These are phyloP conservation scores for Clarias fuscus DNA, from an alignment of 2,797 vertebrate species.

Conservation along the genomic window DNA sequence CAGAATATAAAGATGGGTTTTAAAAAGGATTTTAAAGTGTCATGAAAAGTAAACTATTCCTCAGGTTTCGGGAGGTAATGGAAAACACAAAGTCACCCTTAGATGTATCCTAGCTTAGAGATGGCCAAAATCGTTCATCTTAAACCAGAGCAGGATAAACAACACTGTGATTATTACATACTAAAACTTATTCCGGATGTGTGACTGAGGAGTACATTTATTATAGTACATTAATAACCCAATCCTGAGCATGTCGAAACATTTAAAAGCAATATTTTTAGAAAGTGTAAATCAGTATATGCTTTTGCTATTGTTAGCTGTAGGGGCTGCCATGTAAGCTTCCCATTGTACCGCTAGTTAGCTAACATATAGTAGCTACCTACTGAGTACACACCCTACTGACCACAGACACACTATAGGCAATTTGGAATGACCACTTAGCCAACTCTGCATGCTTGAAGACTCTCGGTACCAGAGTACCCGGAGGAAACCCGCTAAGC, in stretches of 20 bases:
- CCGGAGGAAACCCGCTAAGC: no score
- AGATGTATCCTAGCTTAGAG: background rate
- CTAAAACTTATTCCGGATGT: background rate
- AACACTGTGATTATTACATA: background rate
- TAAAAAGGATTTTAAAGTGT: background rate
- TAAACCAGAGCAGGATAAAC: background rate
- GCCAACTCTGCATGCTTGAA: no score
- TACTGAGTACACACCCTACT: no score
- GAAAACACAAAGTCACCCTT: background rate
- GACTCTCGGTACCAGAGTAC: no score
- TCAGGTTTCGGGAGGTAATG: background rate
- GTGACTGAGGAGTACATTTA: background rate
- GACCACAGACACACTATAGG: no score
- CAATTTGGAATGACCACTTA: no score
- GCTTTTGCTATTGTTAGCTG: background rate
- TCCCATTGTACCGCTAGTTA: background rate
- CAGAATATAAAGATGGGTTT: background rate
- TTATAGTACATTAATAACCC: background rate
- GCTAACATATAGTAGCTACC: background rate
- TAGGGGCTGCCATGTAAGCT: background rate
- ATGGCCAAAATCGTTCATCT: background rate
- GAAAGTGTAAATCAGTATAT: background rate
- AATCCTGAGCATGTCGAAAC: background rate
- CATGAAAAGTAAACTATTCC: background rate
- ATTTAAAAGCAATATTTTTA: background rate